Percentiles rank a stretch among this genome's conserved stretches.
Evolutionary conservation across 2,113 vertebrate species (phyloP).

Genomic region (Callithrix jacchus): DNA sequence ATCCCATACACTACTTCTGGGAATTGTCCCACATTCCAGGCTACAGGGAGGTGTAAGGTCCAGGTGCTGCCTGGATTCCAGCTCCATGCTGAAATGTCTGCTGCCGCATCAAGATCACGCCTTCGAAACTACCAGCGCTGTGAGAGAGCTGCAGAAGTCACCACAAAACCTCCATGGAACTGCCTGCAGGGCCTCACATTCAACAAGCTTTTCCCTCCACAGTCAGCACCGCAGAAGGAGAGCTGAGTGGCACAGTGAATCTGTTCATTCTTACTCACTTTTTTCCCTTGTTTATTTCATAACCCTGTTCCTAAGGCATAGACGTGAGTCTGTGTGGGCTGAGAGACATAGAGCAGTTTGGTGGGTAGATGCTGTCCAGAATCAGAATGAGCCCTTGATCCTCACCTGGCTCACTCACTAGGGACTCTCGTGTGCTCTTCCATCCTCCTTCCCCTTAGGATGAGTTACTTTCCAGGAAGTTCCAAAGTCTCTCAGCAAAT

Average conservation of each 20-base stretch:
- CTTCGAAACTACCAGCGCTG: background rate
- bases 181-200: background rate
- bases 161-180: accelerated
- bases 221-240: background rate
- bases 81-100: background rate
- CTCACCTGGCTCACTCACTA: background rate
- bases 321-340: background rate
- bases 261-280: background rate
- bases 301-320: background rate
- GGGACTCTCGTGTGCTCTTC: background rate
- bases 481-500: background rate
- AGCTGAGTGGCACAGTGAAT: too few relatives aligned
- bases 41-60: accelerated
- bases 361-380: background rate
- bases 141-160: background rate
- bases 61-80: background rate
- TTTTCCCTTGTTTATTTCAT: background rate
- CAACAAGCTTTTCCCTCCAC: background rate
- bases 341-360: background rate
- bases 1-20: background rate
- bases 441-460: background rate
- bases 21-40: background rate
- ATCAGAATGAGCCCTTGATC: accelerated
- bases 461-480: background rate
- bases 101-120: background rate